Evolutionary conservation across 2,113 vertebrate species (phyloP), one percentile per base, ranked within the genome.

Genomic region (Puntigrus tetrazona): DNA sequence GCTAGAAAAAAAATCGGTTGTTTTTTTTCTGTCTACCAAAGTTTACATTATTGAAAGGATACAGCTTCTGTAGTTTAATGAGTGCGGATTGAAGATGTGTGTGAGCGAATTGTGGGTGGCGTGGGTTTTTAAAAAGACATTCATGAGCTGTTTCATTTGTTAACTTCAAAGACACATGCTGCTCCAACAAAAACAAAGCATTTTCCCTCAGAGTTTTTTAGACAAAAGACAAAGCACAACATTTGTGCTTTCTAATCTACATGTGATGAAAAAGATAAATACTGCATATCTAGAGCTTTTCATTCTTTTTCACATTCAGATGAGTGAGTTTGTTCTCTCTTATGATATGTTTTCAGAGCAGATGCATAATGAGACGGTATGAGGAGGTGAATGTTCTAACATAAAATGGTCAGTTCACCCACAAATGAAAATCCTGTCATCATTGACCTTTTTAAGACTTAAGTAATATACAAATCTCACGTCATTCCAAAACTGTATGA

Each of bases 281-380:
- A 90, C 89, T 91, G 92, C 90, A 90, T 90, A 79, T 90, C 81
- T 87, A 90, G 29, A 9, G 7, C 36, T 69, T 22, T 29, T 20
- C 16, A 36, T 36, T 67, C 86, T 88, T 87, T 80, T 90, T 90
- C 89, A 91, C 91, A 92, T 92, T 92, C 91, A 91, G 88, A 63
- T 36, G 65, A 65, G 14, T 18, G 59, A 43, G 34, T 70, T 0
- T n/a, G 36, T 70, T 41, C 31, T 61, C n/a, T 25, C 57, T 61
- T 25, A 59, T 25, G 55, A 25, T 25, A n/a, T 67, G 59, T 63
- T 63, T 63, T 63, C 27, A 63, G 16, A 20, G 63, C 29, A 67
- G 7, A 67, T 67, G 63, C 1, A 16, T 31, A 20, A 29, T 20
- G 29, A 36, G 63, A 65, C 6, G 1, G 5, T 61, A 70, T 13